Conservation (phyloP, 2,888 invertebrate species). For the Unio pictorum region DNA sequence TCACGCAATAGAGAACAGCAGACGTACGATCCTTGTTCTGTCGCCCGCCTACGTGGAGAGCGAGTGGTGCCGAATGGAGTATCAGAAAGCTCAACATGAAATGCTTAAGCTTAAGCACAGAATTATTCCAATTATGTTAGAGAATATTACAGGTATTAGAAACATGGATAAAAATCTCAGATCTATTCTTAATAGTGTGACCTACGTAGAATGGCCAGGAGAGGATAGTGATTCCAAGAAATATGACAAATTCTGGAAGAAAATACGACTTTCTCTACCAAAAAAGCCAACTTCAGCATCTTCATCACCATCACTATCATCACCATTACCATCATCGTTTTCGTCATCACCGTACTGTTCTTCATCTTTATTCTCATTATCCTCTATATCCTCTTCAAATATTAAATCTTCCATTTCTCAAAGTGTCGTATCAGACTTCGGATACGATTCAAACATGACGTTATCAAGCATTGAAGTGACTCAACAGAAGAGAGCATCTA, state of each 20-base stretch:
- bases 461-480: too few relatives aligned
- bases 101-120: slow-evolving; percentile 59
- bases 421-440: too few relatives aligned
- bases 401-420: too few relatives aligned
- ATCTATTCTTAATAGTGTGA: slow-evolving; percentile 48
- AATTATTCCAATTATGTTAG: slow-evolving; percentile 55
- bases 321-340: neutral
- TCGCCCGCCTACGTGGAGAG: slow-evolving; percentile 50
- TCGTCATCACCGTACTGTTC: too few relatives aligned
- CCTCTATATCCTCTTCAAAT: too few relatives aligned
- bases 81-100: slow-evolving; percentile 61
- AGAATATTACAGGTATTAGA: slow-evolving; percentile 35
- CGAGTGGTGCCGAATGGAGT: slow-evolving; percentile 60
- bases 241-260: slow-evolving; percentile 47
- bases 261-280: slow-evolving; percentile 45
- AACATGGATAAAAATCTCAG: slow-evolving; percentile 46
- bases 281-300: slow-evolving; percentile 31
- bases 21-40: slow-evolving; percentile 53
- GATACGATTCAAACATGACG: too few relatives aligned
- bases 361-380: too few relatives aligned
- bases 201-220: slow-evolving; percentile 53
- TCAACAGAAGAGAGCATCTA: too few relatives aligned
- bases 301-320: slow-evolving; percentile 1
- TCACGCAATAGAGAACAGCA: slow-evolving; percentile 50
- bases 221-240: slow-evolving; percentile 28